Base-by-base conservation (phyloP, 1,140 invertebrate species). In the Nasonia giraulti region DNA sequence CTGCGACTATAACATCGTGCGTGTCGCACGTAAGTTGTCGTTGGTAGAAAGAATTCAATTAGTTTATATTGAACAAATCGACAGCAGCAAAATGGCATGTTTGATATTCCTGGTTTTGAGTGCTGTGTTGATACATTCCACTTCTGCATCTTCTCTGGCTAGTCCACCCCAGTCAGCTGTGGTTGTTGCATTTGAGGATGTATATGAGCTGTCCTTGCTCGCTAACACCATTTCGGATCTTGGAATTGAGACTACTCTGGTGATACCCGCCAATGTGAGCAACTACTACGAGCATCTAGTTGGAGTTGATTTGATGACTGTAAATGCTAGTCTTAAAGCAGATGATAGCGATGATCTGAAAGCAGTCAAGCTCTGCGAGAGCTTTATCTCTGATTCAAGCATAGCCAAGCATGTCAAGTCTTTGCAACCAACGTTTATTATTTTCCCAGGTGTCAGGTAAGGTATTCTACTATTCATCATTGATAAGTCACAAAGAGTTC, bases 381-480 rank as follows among this genome's bases (percentile, higher is more conserved):
- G 74, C 78, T 84, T 93, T 11, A 75, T 92, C 2, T 87, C 40
- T 14, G 86, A 91, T 84, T 66, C 88, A 12, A 85, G 89, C 12
- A 87, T 92, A 81, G 55, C 87, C 1, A 88, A 87, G 73, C 89
- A 87, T 55, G 55, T 91, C 23, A 78, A 84, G n/a, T 33, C 40
- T 77, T 85, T 92, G 86, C 89, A 90, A 79, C 91, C 92, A 1
- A 92, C 90, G 1, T 91, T 92, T 47, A 85, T 86, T 20, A 89
- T 93, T 68, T 92, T 92, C 80, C 91, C 92, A 71, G 90, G 89
- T 11, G 82, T 92, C 14, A 91, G 92, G 92, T 93, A 90, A 66
- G 44, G 23, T 33, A 17, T 77, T 75, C 20, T 17, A 3, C 7
- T 82, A 73, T 83, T 40, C 69, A 50, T 82, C 55, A 33, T 17